phyloP scores from a whole-genome alignment of 2,113 vertebrate species.

The Solea solea region DNA sequence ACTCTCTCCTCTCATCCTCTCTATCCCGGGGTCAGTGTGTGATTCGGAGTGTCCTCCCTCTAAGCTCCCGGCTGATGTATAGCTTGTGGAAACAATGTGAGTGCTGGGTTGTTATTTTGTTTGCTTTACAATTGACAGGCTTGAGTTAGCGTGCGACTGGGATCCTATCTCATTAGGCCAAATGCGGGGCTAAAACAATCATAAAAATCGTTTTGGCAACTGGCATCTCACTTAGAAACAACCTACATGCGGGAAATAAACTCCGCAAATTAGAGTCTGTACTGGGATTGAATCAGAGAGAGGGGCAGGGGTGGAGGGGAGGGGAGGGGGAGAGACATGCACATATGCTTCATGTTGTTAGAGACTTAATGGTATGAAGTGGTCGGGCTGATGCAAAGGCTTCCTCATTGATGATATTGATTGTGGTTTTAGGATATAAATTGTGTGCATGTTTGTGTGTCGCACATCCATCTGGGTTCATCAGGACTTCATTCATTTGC shows the following conservation, averaged over 20 bases:
- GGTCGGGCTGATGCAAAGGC: constrained; percentile 86
- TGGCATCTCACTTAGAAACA: constrained; percentile 91
- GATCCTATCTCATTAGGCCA: constrained; percentile 96
- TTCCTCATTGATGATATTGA: constrained; percentile 93
- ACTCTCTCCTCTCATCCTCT: constrained; percentile 33
- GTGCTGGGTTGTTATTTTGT: constrained; percentile 67
- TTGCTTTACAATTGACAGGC: constrained; percentile 90
- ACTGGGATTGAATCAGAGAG: constrained; percentile 41
- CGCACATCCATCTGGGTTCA: constrained; percentile 52
- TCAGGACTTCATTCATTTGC: constrained; percentile 67
- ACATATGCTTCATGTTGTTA: constrained; percentile 86
- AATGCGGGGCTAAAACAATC: constrained; percentile 93
- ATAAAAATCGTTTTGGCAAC: constrained; percentile 94
- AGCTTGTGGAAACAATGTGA: constrained; percentile 65
- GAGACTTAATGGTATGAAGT: constrained; percentile 93
- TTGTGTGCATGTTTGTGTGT: constrained; percentile 30
- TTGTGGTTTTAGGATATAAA: constrained; percentile 87
- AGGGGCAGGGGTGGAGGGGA: constrained; percentile 3
- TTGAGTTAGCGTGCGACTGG: constrained; percentile 92
- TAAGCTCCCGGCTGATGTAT: constrained; percentile 53
- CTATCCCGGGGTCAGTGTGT: constrained; percentile 32
- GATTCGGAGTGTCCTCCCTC: constrained; percentile 24
- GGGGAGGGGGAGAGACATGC: constrained; percentile 16
- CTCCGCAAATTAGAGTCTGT: constrained; percentile 83
- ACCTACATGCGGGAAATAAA: constrained; percentile 90